Base-by-base conservation (phyloP, 37 sponge, comb jelly and placozoan species). In the Hexactinellida sp. region DNA sequence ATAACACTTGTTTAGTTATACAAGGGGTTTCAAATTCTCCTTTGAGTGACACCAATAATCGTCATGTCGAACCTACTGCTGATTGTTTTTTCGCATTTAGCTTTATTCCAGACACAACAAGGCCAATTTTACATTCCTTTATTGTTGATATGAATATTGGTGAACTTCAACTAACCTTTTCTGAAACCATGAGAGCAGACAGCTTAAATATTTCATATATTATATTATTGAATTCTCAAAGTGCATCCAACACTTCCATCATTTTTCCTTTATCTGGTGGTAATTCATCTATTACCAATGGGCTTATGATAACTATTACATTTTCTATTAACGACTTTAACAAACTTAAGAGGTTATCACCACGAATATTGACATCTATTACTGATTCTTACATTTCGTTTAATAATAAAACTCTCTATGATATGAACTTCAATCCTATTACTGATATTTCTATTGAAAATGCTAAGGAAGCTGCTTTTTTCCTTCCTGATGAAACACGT, bases 161-260 rank as follows among this genome's bases (percentile, higher is more conserved):
- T 0, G 55, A 41, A 25, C 47, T 95, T 36, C 35, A 63, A 9
- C 86, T 95, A 0, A 89, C 84, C 0, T 95, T 95, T 84, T 86
- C 92, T 84, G 96, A 95, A 86, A 95, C 96, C 34, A 86, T 95
- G 84, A 52, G 89, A 82, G 96, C 96, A 1, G 76, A 76, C 30
- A 90, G 90, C 36, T 84, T 95, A 36, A 86, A 83, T 35, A 54
- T 90, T 54, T 84, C 89, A 24, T 82, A 93, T 51, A 54, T 95
- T 36, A 82, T 92, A 24, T 38, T 95, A 36, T 91, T 91, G 0
- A 90, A 83, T 37, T 24, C 41, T 13, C 34, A 36, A 0, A 92
- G 91, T 41, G 89, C 85, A 24, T 54, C 86, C 36, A 84, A 84
- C 23, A 82, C 92, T 0, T 35, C 24, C 3, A 84, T 88, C 41